Evolutionary conservation across 2,797 vertebrate genomes (phyloP).

Genomic region (Chiroxiphia lanceolata): DNA sequence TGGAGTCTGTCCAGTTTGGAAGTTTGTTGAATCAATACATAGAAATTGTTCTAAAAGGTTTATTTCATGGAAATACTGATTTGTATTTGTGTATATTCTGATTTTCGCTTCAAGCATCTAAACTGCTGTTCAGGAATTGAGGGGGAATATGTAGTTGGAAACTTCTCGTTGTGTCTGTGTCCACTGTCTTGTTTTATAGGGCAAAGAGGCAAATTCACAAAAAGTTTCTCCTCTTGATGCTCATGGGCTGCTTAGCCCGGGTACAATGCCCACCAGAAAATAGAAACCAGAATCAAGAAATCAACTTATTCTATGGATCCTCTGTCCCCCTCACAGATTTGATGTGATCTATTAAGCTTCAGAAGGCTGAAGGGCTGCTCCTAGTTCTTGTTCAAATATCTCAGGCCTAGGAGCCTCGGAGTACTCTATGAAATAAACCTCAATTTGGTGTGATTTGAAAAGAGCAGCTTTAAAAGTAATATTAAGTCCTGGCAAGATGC

Average conservation of each 20-base stretch:
- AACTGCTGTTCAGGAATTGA: neutral
- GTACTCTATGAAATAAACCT: neutral
- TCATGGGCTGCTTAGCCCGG: neutral
- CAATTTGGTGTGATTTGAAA: neutral
- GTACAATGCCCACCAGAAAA: neutral
- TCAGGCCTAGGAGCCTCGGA: neutral
- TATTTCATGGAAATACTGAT: neutral
- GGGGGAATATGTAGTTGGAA: neutral
- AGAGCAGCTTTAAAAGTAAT: neutral
- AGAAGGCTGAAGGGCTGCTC: neutral
- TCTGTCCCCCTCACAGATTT: neutral
- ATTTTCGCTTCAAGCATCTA: neutral
- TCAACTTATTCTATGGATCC: neutral
- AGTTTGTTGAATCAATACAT: neutral
- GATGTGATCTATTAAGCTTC: neutral
- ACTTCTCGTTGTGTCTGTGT: neutral
- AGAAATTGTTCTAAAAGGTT: neutral
- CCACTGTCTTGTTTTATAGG: neutral
- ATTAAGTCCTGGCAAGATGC: neutral
- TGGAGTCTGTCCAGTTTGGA: neutral
- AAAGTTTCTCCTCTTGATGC: neutral
- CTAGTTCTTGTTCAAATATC: neutral
- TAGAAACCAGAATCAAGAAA: neutral
- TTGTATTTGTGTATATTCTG: neutral
- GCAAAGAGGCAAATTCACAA: neutral